Base-by-base conservation (phyloP, 2,888 invertebrate species). In the Nephrotoma flavescens region DNA sequence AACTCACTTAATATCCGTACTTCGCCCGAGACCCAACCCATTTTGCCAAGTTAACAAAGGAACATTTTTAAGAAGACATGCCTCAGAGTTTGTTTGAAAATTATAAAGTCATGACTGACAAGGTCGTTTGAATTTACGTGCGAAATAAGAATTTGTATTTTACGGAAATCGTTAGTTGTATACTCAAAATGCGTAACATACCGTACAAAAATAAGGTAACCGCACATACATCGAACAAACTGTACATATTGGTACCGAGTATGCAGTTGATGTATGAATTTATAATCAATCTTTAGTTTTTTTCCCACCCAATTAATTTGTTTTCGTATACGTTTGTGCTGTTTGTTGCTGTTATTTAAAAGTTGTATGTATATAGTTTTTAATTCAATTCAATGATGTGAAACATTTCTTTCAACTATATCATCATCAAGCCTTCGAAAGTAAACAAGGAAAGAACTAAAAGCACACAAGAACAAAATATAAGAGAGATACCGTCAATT, bases 401-500 rank as follows among this genome's bases (percentile, higher is more conserved):
- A 71, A 71, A 71, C 71, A 71, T 71, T 71, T 71, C 71, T 71
- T 71, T 71, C 71, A 71, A 71, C 71, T 71, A 71, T 71, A 71
- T 71, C 71, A 71, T 71, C 71, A 19, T 71, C 71, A 71, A 71
- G 71, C 31, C 71, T 71, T 44, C 31, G 71, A 71, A 71, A 71
- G 31, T 71, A 71, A 71, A 71, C 71, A 71, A 71, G 71, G 31
- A 19, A 71, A 71, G 9, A 71, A 71, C 19, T 71, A 71, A 71
- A 71, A 71, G 71, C 71, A 71, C 71, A 57, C 31, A 71, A 71
- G 31, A 31, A 71, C 31, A 31, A 19, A 71, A 71, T 19, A 71
- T 71, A 71, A 71, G 71, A 71, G 71, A 85, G 44, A 44, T 85
- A 85, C 44, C 85, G 85, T 85, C 85, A 44, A 84, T 42, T 84